These are phyloP conservation scores for Bucco capensis DNA, from an alignment of 2,113 vertebrate species.

Conservation along the genomic window DNA sequence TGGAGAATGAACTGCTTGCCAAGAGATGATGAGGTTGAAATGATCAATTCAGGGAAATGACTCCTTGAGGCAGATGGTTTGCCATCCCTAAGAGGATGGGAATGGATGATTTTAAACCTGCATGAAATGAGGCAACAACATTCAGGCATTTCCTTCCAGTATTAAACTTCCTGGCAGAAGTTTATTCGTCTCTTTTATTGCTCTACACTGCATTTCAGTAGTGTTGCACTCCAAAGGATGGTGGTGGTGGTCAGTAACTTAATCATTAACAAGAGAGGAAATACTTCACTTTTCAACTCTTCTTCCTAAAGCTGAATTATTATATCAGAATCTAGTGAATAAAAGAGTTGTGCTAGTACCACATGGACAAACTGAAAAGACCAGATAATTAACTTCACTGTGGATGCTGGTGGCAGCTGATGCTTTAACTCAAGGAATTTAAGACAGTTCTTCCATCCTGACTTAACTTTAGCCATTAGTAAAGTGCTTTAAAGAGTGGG, in stretches of 20 bases:
- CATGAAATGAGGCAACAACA: no score
- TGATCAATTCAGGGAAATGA: background rate
- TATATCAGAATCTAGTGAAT: background rate
- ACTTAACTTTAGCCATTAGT: background rate
- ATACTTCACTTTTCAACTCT: background rate
- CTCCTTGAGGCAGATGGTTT: background rate
- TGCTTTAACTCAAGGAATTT: background rate
- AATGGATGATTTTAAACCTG: background rate
- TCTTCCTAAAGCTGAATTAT: background rate
- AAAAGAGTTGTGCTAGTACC: background rate
- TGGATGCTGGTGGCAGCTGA: background rate
- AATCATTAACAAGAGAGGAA: background rate
- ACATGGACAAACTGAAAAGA: background rate
- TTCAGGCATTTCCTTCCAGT: background rate
- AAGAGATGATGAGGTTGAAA: no score
- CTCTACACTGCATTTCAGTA: background rate
- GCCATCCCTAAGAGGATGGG: background rate
- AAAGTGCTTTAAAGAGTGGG: background rate
- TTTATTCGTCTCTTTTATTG: background rate
- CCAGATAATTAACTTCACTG: background rate
- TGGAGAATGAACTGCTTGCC: background rate
- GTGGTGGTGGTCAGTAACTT: background rate
- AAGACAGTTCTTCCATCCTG: background rate
- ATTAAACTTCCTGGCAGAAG: background rate
- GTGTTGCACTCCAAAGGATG: background rate